Base-by-base conservation (phyloP, 2,888 invertebrate genomes). In the Bedellia somnulentella region DNA sequence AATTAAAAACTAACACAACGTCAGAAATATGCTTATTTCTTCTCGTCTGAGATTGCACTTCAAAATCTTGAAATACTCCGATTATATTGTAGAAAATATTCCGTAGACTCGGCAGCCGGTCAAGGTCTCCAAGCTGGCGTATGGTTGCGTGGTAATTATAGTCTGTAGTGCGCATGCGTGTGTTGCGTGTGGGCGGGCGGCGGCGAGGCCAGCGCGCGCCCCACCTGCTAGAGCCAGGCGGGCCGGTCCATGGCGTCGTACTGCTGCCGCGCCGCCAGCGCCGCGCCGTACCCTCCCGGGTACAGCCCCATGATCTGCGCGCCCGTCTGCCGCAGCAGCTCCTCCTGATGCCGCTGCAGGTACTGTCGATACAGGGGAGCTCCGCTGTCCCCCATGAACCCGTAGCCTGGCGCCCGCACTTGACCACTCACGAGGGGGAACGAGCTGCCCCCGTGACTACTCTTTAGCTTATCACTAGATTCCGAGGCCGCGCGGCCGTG, bases 301-400 rank as follows among this genome's bases (percentile, higher is more conserved):
- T 84, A 83, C 34, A 82, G 73, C 24, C 80, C 77, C 68, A 83
- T 80, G 49, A 82, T 81, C 40, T 80, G 78, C 8, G 80, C 77
- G 32, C 82, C 81, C 1, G 78, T 75, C 42, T 82, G 82, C 11
- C 79, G 57, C 35, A 79, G 50, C 24, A 83, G 56, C 42, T 82
- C 81, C 39, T 83, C 82, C 39, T 82, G 82, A 33, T 78, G 79
- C 9, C 79, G 61, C 31, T 83, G 81, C 37, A 87, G 52, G 57
- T 86, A 87, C 52, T 87, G 87, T 48, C 86, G 86, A 52, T 88
- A 88, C 14, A 87, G 56, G 14, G 85, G 84, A 31, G 83, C 81
- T 30, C 81, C 78, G 4, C 83, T 64, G 43, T 85, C 82, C 40
- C 82, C 68, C 25, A 58, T 66, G 17, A 11, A n/a, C 4, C 3